These are phyloP conservation scores for Gila orcuttii DNA, from an alignment of 2,113 vertebrate genomes.

Conservation along the genomic window DNA sequence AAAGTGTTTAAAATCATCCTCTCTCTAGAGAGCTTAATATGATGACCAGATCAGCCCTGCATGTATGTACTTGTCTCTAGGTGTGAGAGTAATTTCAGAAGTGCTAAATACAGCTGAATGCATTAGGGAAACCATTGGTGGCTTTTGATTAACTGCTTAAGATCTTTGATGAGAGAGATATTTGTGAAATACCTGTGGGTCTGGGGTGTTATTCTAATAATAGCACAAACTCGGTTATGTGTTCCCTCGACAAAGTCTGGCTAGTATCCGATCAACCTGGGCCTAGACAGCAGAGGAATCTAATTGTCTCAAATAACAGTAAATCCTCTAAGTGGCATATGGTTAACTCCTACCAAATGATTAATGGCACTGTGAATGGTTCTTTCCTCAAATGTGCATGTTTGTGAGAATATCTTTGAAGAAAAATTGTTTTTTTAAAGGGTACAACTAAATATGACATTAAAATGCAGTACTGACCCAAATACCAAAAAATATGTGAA, in stretches of 20 bases:
- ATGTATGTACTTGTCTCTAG: slow-evolving; percentile 36
- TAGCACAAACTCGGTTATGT: slow-evolving; percentile 12
- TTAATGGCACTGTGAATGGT: slow-evolving; percentile 30
- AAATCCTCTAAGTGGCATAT: slow-evolving; percentile 17
- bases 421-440: neutral
- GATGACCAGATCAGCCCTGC: slow-evolving; percentile 20
- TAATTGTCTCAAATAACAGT: slow-evolving; percentile 10
- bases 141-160: slow-evolving; percentile 44
- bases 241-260: slow-evolving; percentile 11
- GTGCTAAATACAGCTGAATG: slow-evolving; percentile 28
- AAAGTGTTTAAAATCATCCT: slow-evolving; percentile 11
- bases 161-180: slow-evolving; percentile 24
- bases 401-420: slow-evolving; percentile 7
- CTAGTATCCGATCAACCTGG: slow-evolving; percentile 12
- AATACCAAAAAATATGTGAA: neutral
- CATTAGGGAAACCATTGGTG: slow-evolving; percentile 34
- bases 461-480: neutral
- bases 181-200: slow-evolving; percentile 38
- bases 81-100: slow-evolving; percentile 36
- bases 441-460: neutral
- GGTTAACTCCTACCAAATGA: neutral
- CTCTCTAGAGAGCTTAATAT: slow-evolving; percentile 20
- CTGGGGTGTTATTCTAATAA: slow-evolving; percentile 23
- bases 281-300: slow-evolving; percentile 1
- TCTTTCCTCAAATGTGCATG: slow-evolving; percentile 11